Conservation (phyloP, 2,888 invertebrate species). For the Omphaloscelis lunosa region DNA sequence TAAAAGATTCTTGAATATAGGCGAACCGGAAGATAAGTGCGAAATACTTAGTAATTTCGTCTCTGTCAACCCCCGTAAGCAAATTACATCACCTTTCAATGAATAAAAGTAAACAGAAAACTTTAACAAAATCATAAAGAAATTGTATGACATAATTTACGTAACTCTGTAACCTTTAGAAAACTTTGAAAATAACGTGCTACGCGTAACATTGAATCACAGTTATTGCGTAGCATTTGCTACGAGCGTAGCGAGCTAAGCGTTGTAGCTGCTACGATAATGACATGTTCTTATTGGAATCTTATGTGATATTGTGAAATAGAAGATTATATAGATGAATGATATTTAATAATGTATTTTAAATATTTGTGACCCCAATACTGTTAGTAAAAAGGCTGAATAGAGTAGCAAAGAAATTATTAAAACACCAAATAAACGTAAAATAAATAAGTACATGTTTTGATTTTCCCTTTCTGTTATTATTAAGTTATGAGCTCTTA, state of each 20-base stretch:
- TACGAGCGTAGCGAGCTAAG: slow-evolving; percentile 59
- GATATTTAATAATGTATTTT: background rate
- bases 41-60: background rate
- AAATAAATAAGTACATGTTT: background rate
- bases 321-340: too few species aligned
- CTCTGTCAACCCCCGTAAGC: background rate
- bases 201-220: slow-evolving; percentile 24
- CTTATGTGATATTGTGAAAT: slow-evolving; percentile 15
- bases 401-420: background rate
- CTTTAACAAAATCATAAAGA: background rate
- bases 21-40: background rate
- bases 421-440: background rate
- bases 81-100: slow-evolving; percentile 16
- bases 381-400: background rate
- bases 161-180: slow-evolving; percentile 14
- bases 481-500: background rate
- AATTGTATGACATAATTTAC: background rate
- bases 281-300: slow-evolving; percentile 50
- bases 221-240: slow-evolving; percentile 51
- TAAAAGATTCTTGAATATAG: background rate
- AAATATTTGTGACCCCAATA: background rate
- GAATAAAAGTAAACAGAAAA: slow-evolving; percentile 13
- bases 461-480: background rate
- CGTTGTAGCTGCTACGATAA: slow-evolving; percentile 22
- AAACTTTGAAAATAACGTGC: slow-evolving; percentile 22